Evolutionary conservation across 1,140 invertebrate genomes (phyloP), one percentile per base, ranked within the genome.

Genomic region (Lucilia sericata): DNA sequence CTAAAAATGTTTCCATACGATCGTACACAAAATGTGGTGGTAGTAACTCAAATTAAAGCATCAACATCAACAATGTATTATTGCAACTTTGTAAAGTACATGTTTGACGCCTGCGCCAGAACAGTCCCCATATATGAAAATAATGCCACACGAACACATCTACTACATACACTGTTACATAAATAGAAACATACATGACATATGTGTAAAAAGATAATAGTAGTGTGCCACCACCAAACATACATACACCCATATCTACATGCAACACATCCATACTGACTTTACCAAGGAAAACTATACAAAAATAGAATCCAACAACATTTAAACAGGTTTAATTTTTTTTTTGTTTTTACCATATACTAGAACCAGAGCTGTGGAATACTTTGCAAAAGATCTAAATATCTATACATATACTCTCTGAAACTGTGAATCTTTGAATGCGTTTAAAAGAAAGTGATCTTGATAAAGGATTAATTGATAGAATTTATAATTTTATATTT

Each of bases 261-360:
- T n/a, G 25, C 3, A 30, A 30, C 25, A 60, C 2, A 60, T 60
- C n/a, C 14, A 60, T 17, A 17, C 55, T 10, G 51, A 7, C 8
- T 14, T 14, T 60, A 60, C 51, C 14, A 60, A 10, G 65, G n/a
- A 70, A 70, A 70, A 25, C 65, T 70, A 25, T 70, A 70, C 65
- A 70, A 10, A 70, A 70, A 70, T 70, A 70, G 65, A 70, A 70
- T 70, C 9, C 19, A 70, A 70, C 21, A 70, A 70, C 65, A 70
- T 70, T 70, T 70, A 70, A 70, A 70, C 21, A 70, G n/a, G 65
- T 70, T 70, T 60, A 60, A 60, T 60, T 60, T 60, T 70, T 60
- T 60, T 60, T 70, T 70, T 21, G 7, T 25, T 70, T 70, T 70
- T 60, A 60, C 55, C 55, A 70, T 21, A 19, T 21, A 5, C 19